phyloP scores from a whole-genome alignment of 2,113 vertebrate species.

The Blennius ocellaris region DNA sequence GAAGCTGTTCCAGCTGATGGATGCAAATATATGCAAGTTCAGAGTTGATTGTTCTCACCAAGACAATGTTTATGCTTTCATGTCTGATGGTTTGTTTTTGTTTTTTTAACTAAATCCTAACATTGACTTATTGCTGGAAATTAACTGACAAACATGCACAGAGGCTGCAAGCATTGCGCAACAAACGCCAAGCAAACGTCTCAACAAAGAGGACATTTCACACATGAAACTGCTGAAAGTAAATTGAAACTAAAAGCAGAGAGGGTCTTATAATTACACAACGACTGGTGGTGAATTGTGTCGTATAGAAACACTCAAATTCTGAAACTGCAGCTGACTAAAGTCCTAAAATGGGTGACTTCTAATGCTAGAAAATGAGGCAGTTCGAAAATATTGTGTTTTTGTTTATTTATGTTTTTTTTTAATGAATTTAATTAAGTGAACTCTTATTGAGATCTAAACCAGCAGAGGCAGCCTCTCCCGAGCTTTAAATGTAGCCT shows the following conservation, averaged over 20 bases:
- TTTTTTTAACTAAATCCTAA: slow-evolving; percentile 2
- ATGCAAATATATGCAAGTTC: background rate
- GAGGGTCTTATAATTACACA: background rate
- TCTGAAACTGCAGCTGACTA: too few relatives aligned
- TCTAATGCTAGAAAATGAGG: too few relatives aligned
- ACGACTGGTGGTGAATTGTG: background rate
- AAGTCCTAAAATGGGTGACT: too few relatives aligned
- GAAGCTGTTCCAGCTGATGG: background rate
- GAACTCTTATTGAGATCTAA: too few relatives aligned
- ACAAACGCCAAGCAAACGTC: slow-evolving; percentile 47
- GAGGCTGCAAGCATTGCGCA: slow-evolving; percentile 61
- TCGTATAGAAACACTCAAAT: background rate
- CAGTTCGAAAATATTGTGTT: too few relatives aligned
- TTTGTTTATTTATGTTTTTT: too few relatives aligned
- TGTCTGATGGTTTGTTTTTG: background rate
- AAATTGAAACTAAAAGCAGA: rapidly evolving
- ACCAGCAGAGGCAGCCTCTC: too few relatives aligned
- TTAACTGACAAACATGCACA: background rate
- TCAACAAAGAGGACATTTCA: slow-evolving; percentile 6
- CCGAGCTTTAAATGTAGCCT: too few relatives aligned
- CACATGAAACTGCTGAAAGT: slow-evolving; percentile 3
- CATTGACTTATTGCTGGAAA: background rate
- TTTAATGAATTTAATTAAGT: too few relatives aligned
- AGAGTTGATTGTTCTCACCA: background rate
- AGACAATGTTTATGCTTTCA: background rate